Percentiles rank a stretch among this genome's conserved stretches.
phyloP scores from a whole-genome alignment of 2,888 invertebrate genomes.

The Palloptera scutellata region DNA sequence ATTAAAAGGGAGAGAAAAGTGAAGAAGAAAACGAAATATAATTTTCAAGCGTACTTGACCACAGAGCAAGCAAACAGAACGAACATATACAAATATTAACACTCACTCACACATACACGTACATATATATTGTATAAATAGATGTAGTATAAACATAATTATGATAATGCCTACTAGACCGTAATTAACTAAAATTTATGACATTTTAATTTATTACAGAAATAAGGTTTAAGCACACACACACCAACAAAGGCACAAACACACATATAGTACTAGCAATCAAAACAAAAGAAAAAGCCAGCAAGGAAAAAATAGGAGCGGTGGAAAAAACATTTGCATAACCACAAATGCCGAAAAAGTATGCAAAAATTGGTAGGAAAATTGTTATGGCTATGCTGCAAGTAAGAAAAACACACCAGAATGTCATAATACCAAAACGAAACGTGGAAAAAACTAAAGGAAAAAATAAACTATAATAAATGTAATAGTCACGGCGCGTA shows the following conservation, averaged over 20 bases:
- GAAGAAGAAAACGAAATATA: no score
- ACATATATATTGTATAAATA: not conserved
- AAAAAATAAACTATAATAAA: slow-evolving; percentile 11
- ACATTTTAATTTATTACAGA: slow-evolving; percentile 51
- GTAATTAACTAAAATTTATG: slow-evolving; percentile 57
- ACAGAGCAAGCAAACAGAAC: not conserved
- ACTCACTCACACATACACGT: slow-evolving; percentile 1
- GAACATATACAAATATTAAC: not conserved
- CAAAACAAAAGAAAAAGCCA: slow-evolving; percentile 43
- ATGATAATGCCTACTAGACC: slow-evolving; percentile 55
- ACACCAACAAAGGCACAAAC: slow-evolving; percentile 4
- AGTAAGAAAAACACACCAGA: slow-evolving; percentile 36
- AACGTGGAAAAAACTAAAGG: slow-evolving; percentile 30
- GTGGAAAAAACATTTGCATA: slow-evolving; percentile 30
- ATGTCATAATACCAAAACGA: slow-evolving; percentile 35
- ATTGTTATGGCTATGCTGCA: slow-evolving; percentile 11
- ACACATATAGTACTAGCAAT: slow-evolving; percentile 10
- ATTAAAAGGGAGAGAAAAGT: no score
- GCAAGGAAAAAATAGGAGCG: not conserved
- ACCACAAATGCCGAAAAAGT: slow-evolving; percentile 14
- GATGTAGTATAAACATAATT: slow-evolving; percentile 45
- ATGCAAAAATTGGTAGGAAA: slow-evolving; percentile 1
- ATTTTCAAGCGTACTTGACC: no score
- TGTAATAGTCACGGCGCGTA: not conserved
- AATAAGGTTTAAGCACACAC: slow-evolving; percentile 23